Conservation (phyloP, 2,113 vertebrate genomes). For the Mixornis gularis region DNA sequence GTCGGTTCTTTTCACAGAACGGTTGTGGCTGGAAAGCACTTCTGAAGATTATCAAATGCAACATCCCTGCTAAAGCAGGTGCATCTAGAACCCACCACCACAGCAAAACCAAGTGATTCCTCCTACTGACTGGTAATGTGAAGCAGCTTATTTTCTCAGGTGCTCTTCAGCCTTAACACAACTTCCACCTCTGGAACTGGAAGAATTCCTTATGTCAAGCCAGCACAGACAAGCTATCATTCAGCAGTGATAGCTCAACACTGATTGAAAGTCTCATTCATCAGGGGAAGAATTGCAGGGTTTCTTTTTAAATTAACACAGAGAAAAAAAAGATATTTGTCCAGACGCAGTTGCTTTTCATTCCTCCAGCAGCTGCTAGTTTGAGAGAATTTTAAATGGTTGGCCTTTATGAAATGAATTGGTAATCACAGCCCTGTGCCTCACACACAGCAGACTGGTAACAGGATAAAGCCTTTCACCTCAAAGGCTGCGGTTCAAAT, state of each 20-base stretch:
- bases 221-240: not conserved
- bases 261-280: slow-evolving; percentile 11
- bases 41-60: not conserved
- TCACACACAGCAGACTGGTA: not conserved
- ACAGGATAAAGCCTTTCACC: slow-evolving; percentile 27
- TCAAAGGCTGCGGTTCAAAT: not conserved
- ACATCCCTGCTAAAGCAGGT: not conserved
- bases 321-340: not conserved
- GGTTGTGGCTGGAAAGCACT: not conserved
- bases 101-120: not conserved
- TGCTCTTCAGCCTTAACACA: not conserved
- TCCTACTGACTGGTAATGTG: not conserved
- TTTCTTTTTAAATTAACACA: slow-evolving; percentile 35
- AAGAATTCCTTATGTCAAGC: not conserved
- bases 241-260: not conserved
- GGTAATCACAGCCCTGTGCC: slow-evolving; percentile 11
- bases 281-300: not conserved
- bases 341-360: not conserved
- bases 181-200: not conserved
- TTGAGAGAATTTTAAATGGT: slow-evolving; percentile 27
- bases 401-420: slow-evolving; percentile 45
- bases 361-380: slow-evolving; percentile 21
- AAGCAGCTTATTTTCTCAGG: not conserved
- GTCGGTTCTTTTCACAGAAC: not conserved
- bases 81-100: not conserved